Evolutionary conservation across 2,888 invertebrate species (phyloP), one percentile per base, ranked within the genome.

Genomic region (Synanthedon vespiformis): DNA sequence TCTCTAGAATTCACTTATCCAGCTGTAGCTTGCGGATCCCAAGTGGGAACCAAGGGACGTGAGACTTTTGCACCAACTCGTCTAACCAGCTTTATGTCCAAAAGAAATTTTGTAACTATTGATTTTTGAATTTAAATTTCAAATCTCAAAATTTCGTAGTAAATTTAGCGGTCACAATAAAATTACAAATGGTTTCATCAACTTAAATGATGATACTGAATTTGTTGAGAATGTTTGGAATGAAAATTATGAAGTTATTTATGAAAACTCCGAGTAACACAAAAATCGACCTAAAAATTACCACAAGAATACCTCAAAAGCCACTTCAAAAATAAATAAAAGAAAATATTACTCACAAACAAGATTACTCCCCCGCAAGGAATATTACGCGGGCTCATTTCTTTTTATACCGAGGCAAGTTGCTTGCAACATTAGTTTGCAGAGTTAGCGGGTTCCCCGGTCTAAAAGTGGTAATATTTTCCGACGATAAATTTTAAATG

Each of bases 401-500:
- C 72, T 74, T 75, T 77, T 76, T 70, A 74, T 68, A 69, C 65
- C 59, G 56, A 63, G 64, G 67, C 64, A 67, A 70, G 70, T 72
- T 70, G 67, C 67, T 58, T 67, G 75, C 72, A 74, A 74, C 75
- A 77, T 79, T 77, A 78, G 77, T 72, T 76, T 65, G 70, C 71
- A 56, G 70, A 72, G 72, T 76, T 73, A 75, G 74, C 74, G 65
- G 65, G 63, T 51, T 66, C 63, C 67, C 71, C 70, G 63, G 60
- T 60, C 70, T 68, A 72, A 74, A 77, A 77, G 69, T 72, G 72
- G 78, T 74, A 77, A 80, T 80, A 81, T 80, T 80, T 80, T 77
- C 77, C 70, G 69, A 72, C 76, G 73, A 80, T 81, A 80, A 80
- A 81, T 79, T 80, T 77, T 77, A 74, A 80, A 81, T 78, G 74